Conservation (phyloP, 2,797 vertebrate genomes). For the Odontamblyopus lacepedii region DNA sequence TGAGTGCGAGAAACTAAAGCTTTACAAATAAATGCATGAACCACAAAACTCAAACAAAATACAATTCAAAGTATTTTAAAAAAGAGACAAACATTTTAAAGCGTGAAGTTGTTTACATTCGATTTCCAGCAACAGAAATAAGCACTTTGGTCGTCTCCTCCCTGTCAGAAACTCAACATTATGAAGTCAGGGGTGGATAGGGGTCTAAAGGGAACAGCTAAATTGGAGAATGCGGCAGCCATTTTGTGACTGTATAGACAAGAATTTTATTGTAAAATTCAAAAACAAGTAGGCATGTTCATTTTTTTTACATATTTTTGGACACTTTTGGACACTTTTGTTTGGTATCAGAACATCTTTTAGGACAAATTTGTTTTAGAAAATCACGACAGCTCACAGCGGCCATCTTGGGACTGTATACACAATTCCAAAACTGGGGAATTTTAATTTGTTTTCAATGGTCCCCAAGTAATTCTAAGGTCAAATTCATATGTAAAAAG, state of each 20-base stretch:
- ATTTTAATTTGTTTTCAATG: too few relatives aligned
- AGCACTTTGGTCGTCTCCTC: constrained; percentile 92
- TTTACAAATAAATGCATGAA: constrained; percentile 44
- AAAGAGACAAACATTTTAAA: constrained; percentile 73
- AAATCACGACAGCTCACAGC: too few relatives aligned
- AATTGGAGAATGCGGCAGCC: not conserved
- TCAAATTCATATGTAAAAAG: too few relatives aligned
- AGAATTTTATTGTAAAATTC: too few relatives aligned
- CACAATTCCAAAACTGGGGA: too few relatives aligned
- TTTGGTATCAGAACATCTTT: too few relatives aligned
- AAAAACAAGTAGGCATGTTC: too few relatives aligned
- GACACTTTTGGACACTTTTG: too few relatives aligned
- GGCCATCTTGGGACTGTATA: too few relatives aligned
- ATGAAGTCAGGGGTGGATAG: constrained; percentile 12
- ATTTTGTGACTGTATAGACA: not conserved
- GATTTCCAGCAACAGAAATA: constrained; percentile 76
- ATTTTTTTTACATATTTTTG: too few relatives aligned
- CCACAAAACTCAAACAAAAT: constrained; percentile 33
- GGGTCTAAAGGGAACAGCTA: not conserved
- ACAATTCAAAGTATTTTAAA: constrained; percentile 49
- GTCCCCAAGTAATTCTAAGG: too few relatives aligned
- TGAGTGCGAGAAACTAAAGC: constrained; percentile 36
- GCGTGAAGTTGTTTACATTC: constrained; percentile 80
- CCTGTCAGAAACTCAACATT: constrained; percentile 48
- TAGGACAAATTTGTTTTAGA: too few relatives aligned